Evolutionary conservation across 2,113 vertebrate genomes (phyloP).

Genomic region (Chroicocephalus ridibundus): DNA sequence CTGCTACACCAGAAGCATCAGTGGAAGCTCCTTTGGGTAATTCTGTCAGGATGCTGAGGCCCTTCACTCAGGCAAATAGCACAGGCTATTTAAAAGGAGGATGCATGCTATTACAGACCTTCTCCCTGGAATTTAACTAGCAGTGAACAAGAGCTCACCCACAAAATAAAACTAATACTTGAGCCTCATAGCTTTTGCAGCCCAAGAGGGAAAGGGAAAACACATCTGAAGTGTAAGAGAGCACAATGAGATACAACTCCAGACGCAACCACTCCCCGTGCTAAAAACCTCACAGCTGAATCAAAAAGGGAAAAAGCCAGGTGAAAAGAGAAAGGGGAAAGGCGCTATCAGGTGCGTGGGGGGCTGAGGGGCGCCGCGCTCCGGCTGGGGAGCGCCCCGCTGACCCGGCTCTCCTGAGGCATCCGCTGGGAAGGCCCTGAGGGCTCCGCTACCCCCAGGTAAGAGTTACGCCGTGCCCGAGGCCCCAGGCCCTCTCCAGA

Average conservation of each 20-base stretch:
- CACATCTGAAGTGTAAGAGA: accelerated
- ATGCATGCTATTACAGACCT: accelerated
- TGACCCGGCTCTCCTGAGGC: accelerated
- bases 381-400: accelerated
- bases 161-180: accelerated
- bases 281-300: not conserved
- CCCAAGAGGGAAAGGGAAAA: accelerated
- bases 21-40: accelerated
- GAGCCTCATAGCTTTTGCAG: accelerated
- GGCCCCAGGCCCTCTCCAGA: accelerated
- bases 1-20: too few relatives aligned
- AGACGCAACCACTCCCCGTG: accelerated
- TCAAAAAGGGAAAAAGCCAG: accelerated
- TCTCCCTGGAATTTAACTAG: too few relatives aligned
- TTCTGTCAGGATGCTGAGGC: accelerated
- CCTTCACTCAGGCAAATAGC: accelerated
- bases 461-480: accelerated
- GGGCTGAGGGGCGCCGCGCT: accelerated
- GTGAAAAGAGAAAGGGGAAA: accelerated
- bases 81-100: accelerated
- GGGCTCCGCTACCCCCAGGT: accelerated
- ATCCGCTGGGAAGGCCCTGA: not conserved
- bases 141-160: not conserved
- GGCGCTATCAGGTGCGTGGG: accelerated
- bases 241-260: not conserved